Base-by-base conservation (phyloP, 2,113 vertebrate genomes). In the Gallinago media region DNA sequence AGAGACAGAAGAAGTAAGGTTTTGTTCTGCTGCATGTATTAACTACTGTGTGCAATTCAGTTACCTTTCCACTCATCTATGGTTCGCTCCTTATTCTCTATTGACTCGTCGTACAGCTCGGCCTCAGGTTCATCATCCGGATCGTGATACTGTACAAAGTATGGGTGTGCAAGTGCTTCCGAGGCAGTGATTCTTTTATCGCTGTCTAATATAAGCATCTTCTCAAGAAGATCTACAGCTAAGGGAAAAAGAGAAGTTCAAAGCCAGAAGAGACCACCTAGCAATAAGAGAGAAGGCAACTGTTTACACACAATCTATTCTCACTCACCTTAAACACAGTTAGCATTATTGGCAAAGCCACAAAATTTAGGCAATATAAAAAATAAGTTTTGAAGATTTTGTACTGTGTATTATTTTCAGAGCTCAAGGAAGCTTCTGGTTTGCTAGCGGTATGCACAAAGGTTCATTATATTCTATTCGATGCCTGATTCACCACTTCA, bases 21-120 rank as follows among this genome's bases (percentile, higher is more conserved):
- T 77, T 74, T 88, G 59, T 86, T 77, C 67, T 63, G 72, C 49
- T 86, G 34, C 19, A 11, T 19, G 7, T 32, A 34, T 75, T 46
- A 54, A 47, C 14, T 36, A 10, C 25, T 25, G 31, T 3, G 16
- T 19, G 44, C 55, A 90, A 23, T 23, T 72, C 6, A 73, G 95
- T 95, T 97, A 99, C 99, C 99, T 98, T 99, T 99, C 99, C 99
- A 99, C 94, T 99, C 99, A 40, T 99, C 99, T 88, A 99, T 97
- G 6, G 98, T 99, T 88, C 98, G 97, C 86, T 99, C 99, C 96
- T 99, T 99, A 92, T 99, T 99, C 96, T 99, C 99, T 31, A 99
- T 97, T 3, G 99, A 99, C 81, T 99, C 99, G 10, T 99, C 99
- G 0, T 99, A 99, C 8, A 98, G 98, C 82, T 98, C 98, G 0